Evolutionary conservation across 2,888 invertebrate species (phyloP).

Genomic region (Isotomurus palustris): DNA sequence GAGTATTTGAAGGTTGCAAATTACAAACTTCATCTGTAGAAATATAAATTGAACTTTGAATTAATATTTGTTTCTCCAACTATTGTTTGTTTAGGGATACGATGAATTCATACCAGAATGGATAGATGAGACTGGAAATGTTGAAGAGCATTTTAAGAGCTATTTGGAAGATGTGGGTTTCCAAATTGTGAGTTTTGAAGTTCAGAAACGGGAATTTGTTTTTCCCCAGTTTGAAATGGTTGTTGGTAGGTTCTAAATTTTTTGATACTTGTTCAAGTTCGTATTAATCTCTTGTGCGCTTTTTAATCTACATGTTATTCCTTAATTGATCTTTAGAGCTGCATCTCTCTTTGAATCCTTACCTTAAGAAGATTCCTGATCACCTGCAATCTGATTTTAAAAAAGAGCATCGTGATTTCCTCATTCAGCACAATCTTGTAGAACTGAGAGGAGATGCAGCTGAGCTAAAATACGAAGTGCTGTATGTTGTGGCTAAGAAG

Average conservation of each 20-base stretch:
- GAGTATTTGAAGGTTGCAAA: conserved; percentile 25
- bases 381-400: conserved; percentile 16
- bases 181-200: conserved; percentile 18
- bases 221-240: conserved; percentile 18
- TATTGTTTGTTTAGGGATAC: too few species aligned
- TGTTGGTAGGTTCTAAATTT: too few species aligned
- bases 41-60: too few species aligned
- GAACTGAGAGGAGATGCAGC: neutral
- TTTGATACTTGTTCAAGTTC: too few species aligned
- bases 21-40: too few species aligned
- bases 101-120: conserved; percentile 28
- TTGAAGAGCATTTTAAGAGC: conserved; percentile 13
- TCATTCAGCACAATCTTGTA: neutral
- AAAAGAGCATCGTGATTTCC: conserved; percentile 15
- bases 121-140: conserved; percentile 18
- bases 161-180: conserved; percentile 19
- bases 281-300: too few species aligned
- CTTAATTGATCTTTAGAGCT: too few species aligned
- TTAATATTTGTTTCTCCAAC: neutral
- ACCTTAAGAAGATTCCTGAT: conserved; percentile 21
- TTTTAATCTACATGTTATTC: too few species aligned
- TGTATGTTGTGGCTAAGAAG: conserved; percentile 7
- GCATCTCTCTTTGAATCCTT: conserved; percentile 31
- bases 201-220: conserved; percentile 11
- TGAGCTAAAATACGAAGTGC: neutral